phyloP scores from a whole-genome alignment of 2,113 vertebrate genomes.

The Casuarius casuarius region DNA sequence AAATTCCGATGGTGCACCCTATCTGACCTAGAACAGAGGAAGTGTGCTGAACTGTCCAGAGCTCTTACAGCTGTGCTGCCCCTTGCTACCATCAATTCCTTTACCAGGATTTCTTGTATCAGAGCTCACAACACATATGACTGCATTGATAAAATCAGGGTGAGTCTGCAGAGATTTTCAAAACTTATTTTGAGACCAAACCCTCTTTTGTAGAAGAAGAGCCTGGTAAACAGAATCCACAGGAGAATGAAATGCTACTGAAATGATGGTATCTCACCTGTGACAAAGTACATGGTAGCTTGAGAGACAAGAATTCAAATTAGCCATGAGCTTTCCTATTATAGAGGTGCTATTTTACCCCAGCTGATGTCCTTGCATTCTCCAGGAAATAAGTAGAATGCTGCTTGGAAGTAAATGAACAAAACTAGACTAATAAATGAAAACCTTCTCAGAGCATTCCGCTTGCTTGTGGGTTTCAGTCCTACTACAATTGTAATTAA shows the following conservation, averaged over 20 bases:
- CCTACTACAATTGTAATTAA: not conserved
- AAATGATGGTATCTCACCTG: not conserved
- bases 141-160: constrained; percentile 88
- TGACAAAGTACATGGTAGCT: not conserved
- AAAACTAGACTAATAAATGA: not conserved
- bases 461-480: not conserved
- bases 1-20: constrained; percentile 92
- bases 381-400: not conserved
- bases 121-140: constrained; percentile 81
- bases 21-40: constrained; percentile 87
- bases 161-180: constrained; percentile 60
- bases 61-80: constrained; percentile 77
- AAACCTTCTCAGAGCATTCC: not conserved
- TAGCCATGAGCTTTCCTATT: not conserved
- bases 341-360: not conserved
- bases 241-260: not conserved
- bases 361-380: not conserved
- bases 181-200: not conserved
- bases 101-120: constrained; percentile 86
- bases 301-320: not conserved
- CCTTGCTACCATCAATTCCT: constrained; percentile 58
- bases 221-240: not conserved
- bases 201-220: not conserved
- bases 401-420: not conserved
- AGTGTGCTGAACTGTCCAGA: constrained; percentile 89